Percentiles rank a stretch among this genome's conserved stretches.
Conservation (phyloP, 2,113 vertebrate genomes). For the Brachirus orientalis region DNA sequence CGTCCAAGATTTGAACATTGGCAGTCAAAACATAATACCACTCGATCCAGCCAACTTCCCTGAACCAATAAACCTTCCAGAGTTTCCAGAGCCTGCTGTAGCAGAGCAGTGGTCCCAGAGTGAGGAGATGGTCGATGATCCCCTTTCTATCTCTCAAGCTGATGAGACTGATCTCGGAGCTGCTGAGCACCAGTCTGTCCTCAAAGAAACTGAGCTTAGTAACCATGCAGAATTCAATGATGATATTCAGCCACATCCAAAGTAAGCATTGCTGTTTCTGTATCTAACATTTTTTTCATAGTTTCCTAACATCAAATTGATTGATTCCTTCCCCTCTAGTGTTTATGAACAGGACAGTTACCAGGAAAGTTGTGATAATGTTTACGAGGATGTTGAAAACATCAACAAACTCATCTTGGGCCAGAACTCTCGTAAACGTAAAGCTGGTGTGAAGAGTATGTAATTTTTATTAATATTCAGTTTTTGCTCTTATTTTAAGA, state of each 20-base stretch:
- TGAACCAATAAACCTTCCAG: constrained; percentile 51
- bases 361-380: constrained; percentile 56
- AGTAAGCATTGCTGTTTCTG: constrained; percentile 46
- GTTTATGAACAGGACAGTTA: constrained; percentile 38
- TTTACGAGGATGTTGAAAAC: constrained; percentile 80
- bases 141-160: constrained; percentile 18
- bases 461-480: not conserved
- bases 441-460: constrained; percentile 76
- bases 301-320: not conserved
- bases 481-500: not conserved
- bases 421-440: constrained; percentile 66
- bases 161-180: constrained; percentile 38
- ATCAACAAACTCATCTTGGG: constrained; percentile 47
- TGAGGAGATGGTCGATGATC: constrained; percentile 13
- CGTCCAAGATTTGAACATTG: constrained; percentile 49
- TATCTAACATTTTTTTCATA: not conserved
- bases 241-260: constrained; percentile 34
- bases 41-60: constrained; percentile 51
- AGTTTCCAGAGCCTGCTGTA: constrained; percentile 40
- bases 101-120: constrained; percentile 41
- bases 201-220: constrained; percentile 27
- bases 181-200: constrained; percentile 40
- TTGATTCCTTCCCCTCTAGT: constrained; percentile 34
- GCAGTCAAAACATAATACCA: constrained; percentile 48
- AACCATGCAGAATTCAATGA: constrained; percentile 11